Percentiles rank a stretch among this genome's conserved stretches.
These are phyloP conservation scores for Pristionchus arcanus DNA, from an alignment of 2,888 invertebrate genomes.

Conservation along the genomic window DNA sequence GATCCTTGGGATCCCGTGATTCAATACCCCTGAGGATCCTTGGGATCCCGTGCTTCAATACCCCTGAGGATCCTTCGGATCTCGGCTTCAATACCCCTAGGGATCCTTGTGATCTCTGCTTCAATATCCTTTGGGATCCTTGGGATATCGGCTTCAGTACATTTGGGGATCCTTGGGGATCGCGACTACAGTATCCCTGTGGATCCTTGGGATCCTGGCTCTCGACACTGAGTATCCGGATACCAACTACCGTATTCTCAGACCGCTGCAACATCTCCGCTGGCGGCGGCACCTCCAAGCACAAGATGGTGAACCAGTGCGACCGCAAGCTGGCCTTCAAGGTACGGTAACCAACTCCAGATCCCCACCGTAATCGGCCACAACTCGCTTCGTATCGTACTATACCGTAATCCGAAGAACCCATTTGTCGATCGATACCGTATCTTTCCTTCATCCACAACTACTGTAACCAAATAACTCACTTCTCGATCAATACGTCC, in stretches of 20 bases:
- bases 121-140: no score
- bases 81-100: no score
- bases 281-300: constrained; percentile 44
- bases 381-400: not conserved
- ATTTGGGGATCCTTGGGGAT: no score
- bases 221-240: not conserved
- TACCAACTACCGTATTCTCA: not conserved
- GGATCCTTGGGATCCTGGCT: not conserved
- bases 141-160: no score
- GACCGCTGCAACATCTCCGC: constrained; percentile 47
- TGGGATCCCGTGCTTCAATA: no score
- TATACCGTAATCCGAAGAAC: not conserved
- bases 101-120: no score
- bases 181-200: not conserved
- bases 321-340: constrained; percentile 54
- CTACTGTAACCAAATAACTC: no score
- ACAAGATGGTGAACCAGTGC: constrained; percentile 45
- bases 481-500: no score
- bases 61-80: no score
- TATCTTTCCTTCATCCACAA: no score
- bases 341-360: not conserved
- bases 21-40: not conserved
- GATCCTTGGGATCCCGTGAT: not conserved
- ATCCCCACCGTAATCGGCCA: not conserved
- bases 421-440: no score